Conservation (phyloP, 2,113 vertebrate genomes). For the Notiomystis cincta region DNA sequence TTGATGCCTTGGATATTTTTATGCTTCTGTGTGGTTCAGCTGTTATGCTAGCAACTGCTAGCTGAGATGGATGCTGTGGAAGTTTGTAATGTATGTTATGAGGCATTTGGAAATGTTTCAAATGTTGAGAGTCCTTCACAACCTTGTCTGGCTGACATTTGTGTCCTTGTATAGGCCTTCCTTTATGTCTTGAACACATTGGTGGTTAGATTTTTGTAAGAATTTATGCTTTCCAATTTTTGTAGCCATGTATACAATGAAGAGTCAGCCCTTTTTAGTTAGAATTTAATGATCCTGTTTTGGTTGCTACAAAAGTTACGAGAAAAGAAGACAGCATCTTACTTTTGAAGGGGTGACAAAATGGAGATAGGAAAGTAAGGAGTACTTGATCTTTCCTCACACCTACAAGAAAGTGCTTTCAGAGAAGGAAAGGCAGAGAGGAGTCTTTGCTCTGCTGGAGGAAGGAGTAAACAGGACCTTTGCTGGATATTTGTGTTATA, state of each 20-base stretch:
- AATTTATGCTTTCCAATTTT: neutral
- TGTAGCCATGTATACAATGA: neutral
- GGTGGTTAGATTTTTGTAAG: neutral
- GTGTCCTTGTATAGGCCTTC: neutral
- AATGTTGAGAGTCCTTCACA: neutral
- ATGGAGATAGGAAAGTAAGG: neutral
- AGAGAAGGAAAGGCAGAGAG: neutral
- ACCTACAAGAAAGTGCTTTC: neutral
- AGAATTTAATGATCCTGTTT: neutral
- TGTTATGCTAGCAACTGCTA: constrained; percentile 43
- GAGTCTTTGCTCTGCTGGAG: neutral
- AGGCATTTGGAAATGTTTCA: constrained; percentile 63
- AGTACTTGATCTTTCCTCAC: neutral
- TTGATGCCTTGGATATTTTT: constrained; percentile 14
- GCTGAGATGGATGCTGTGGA: neutral
- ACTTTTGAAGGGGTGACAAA: neutral
- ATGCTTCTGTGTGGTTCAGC: constrained; percentile 18
- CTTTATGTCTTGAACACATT: neutral
- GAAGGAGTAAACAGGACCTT: neutral
- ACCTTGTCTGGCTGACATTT: neutral
- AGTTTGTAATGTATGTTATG: constrained; percentile 45
- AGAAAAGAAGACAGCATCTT: neutral
- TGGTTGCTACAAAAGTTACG: neutral
- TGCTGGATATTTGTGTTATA: neutral
- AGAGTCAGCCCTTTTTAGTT: neutral